phyloP scores from a whole-genome alignment of 2,888 invertebrate species.

The Megalurothrips usitatus region DNA sequence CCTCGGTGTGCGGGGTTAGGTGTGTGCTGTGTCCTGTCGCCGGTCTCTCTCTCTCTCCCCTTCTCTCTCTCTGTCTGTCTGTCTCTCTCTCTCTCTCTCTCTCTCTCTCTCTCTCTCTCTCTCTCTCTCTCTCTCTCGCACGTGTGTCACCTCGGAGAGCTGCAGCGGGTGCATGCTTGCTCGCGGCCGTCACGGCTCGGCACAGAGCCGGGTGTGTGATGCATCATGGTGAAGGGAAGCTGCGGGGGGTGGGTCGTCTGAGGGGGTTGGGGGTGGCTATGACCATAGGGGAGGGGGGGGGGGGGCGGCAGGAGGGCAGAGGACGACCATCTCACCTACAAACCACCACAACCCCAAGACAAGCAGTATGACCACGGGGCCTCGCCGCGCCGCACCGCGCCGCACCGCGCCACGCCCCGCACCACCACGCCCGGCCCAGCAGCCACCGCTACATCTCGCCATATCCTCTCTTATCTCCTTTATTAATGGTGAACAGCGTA shows the following conservation, averaged over 20 bases:
- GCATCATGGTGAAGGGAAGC: too few species aligned
- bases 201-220: too few species aligned
- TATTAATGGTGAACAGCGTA: slow-evolving; percentile 26
- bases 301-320: not conserved
- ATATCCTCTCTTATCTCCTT: slow-evolving; percentile 26
- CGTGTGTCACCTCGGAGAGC: too few species aligned
- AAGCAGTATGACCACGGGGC: slow-evolving; percentile 19
- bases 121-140: too few species aligned
- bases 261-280: not conserved
- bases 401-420: not conserved
- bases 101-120: too few species aligned
- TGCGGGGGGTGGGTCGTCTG: not conserved
- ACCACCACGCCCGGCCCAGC: not conserved
- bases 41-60: too few species aligned
- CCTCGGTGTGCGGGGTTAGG: too few species aligned
- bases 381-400: not conserved
- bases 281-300: not conserved
- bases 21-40: too few species aligned
- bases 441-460: slow-evolving; percentile 23
- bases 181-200: too few species aligned
- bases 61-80: too few species aligned
- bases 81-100: too few species aligned
- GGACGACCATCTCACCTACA: slow-evolving; percentile 7
- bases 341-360: slow-evolving; percentile 25
- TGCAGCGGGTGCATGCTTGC: too few species aligned